These are phyloP conservation scores for Temnothorax nylanderi DNA, from an alignment of 1,140 invertebrate species.

Conservation along the genomic window DNA sequence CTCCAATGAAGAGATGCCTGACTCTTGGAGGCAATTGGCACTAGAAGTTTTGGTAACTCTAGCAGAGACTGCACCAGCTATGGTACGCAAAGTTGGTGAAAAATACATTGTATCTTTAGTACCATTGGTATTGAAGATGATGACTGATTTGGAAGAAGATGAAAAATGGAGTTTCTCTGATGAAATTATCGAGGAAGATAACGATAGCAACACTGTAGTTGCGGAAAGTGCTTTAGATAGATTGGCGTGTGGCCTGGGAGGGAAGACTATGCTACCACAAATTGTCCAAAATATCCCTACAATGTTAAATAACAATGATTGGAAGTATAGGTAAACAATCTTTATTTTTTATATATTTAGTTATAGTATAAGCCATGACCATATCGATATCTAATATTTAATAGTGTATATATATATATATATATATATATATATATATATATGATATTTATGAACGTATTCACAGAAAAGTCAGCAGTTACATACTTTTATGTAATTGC, in stretches of 20 bases:
- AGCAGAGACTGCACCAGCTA: constrained; percentile 97
- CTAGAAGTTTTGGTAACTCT: constrained; percentile 98
- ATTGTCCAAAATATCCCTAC: constrained; percentile 94
- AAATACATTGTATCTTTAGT: constrained; percentile 93
- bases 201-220: constrained; percentile 95
- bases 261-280: constrained; percentile 97
- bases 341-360: background rate
- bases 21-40: constrained; percentile 95
- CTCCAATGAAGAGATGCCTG: constrained; percentile 88
- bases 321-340: constrained; percentile 89
- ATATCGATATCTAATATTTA: too few relatives aligned
- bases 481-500: constrained; percentile 72
- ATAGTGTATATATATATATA: too few relatives aligned
- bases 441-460: background rate
- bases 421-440: too few relatives aligned
- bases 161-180: constrained; percentile 90
- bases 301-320: constrained; percentile 94
- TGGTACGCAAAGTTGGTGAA: constrained; percentile 95
- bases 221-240: constrained; percentile 98
- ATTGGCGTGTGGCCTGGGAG: constrained; percentile 97
- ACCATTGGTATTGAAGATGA: constrained; percentile 95
- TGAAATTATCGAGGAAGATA: constrained; percentile 90
- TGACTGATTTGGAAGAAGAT: constrained; percentile 98
- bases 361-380: too few relatives aligned
- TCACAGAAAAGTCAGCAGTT: constrained; percentile 81